Evolutionary conservation across 2,888 invertebrate species (phyloP).

Genomic region (Drosophila koepferae): DNA sequence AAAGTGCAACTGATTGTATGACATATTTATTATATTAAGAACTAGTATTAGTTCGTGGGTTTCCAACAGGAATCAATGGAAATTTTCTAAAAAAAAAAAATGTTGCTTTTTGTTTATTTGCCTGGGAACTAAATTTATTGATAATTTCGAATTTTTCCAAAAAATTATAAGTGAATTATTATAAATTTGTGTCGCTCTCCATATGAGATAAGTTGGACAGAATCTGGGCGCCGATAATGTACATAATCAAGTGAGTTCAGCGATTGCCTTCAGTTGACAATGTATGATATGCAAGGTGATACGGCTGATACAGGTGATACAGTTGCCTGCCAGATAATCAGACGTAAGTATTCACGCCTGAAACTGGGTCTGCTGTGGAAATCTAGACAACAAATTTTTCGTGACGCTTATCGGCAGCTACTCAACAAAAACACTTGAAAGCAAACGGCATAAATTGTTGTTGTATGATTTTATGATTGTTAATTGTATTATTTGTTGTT

Average conservation of each 20-base stretch:
- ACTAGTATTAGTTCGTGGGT: not conserved
- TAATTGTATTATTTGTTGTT: not conserved
- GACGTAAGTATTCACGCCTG: not conserved
- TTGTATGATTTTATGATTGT: conserved; percentile 8
- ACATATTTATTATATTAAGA: not conserved
- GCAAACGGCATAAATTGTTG: conserved; percentile 21
- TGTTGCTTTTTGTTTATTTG: too few species aligned
- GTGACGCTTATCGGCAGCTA: conserved; percentile 63
- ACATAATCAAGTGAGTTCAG: conserved; percentile 25
- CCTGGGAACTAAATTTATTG: conserved; percentile 5
- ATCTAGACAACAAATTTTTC: conserved; percentile 52
- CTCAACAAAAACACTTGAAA: conserved; percentile 38
- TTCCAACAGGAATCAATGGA: conserved; percentile 9
- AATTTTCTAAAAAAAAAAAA: too few species aligned
- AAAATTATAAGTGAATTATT: conserved; percentile 42
- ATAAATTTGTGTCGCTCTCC: conserved; percentile 21
- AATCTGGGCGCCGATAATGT: conserved; percentile 36
- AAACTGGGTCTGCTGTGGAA: conserved; percentile 53
- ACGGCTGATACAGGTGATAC: not conserved
- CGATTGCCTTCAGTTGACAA: conserved; percentile 5
- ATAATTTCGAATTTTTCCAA: conserved; percentile 34
- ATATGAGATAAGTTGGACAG: conserved; percentile 10
- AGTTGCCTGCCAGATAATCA: not conserved
- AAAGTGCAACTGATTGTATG: not conserved
- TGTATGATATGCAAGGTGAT: conserved; percentile 6